Base-by-base conservation (phyloP, 2,113 vertebrate genomes). In the Pleuronectes platessa region DNA sequence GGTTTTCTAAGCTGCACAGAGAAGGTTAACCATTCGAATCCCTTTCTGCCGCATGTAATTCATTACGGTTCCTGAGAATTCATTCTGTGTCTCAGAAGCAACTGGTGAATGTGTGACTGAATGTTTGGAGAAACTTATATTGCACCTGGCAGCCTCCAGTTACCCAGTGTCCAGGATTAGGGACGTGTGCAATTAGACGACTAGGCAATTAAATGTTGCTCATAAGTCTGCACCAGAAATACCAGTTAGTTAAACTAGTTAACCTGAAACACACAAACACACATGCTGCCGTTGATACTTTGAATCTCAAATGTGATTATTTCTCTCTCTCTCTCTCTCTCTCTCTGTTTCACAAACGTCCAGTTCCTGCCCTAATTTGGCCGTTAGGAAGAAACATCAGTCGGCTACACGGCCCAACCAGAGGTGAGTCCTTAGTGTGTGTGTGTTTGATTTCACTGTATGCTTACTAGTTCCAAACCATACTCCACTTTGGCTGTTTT, bases 331-430 rank as follows among this genome's bases (percentile, higher is more conserved):
- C 51, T 27, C 26, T 27, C 26, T 27, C 54, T 58, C 51, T 21
- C 37, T 37, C 26, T 71, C 53, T 82, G 62, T 77, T 54, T 20
- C 51, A 8, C 20, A 53, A 53, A n/a, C 20, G 20, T 53, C 58
- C 64, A 72, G 72, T 17, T 83, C 69, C 69, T 62, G 68, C 49
- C 47, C 51, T 71, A 31, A 70, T 84, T 87, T 81, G 62, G 40
- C 58, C 68, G 65, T 24, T 62, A 81, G 83, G 81, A 82, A 49
- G 0, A 70, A 68, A 31, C 60, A 8, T 27, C 45, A 40, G 71
- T 86, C 17, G 45, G 80, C 78, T 78, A 2, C 68, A 61, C 26
- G 11, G 54, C 78, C 79, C 3, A 2, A 82, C 74, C 47, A 79
- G 71, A 89, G 81, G 88, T 88, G 61, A 86, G 77, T 72, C 47